These are phyloP conservation scores for Trichopria drosophilae DNA, from an alignment of 2,888 invertebrate species.

Conservation along the genomic window DNA sequence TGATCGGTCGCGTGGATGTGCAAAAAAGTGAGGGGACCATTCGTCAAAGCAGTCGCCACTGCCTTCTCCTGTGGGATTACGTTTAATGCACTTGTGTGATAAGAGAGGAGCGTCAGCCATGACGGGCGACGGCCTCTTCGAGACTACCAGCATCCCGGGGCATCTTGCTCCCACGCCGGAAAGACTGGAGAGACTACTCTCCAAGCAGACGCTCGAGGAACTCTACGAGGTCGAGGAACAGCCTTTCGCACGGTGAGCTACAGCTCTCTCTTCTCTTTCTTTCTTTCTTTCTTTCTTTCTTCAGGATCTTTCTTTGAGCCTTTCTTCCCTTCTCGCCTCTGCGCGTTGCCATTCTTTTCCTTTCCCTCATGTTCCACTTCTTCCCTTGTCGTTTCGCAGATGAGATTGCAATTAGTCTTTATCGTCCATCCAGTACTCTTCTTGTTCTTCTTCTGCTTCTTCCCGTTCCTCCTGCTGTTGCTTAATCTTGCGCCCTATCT, in stretches of 20 bases:
- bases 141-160: conserved; percentile 57
- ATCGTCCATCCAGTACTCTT: too few species aligned
- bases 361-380: conserved; percentile 5
- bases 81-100: neutral
- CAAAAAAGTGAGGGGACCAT: neutral
- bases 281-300: neutral
- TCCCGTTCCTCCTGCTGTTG: conserved; percentile 29
- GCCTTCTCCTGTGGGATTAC: neutral
- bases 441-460: conserved; percentile 25
- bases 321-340: neutral
- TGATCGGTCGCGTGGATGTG: neutral
- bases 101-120: conserved; percentile 39
- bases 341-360: conserved; percentile 1
- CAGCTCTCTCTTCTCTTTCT: neutral
- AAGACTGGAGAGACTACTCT: conserved; percentile 56
- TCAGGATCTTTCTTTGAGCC: neutral
- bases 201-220: conserved; percentile 56
- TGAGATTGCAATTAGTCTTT: too few species aligned
- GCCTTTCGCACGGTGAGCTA: conserved; percentile 56
- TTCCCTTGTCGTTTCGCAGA: conserved; percentile 33
- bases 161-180: conserved; percentile 58
- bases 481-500: conserved; percentile 24
- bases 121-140: conserved; percentile 56
- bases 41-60: neutral
- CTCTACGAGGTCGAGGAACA: conserved; percentile 58